Base-by-base conservation (phyloP, 2,797 vertebrate genomes). In the Amblyraja radiata region DNA sequence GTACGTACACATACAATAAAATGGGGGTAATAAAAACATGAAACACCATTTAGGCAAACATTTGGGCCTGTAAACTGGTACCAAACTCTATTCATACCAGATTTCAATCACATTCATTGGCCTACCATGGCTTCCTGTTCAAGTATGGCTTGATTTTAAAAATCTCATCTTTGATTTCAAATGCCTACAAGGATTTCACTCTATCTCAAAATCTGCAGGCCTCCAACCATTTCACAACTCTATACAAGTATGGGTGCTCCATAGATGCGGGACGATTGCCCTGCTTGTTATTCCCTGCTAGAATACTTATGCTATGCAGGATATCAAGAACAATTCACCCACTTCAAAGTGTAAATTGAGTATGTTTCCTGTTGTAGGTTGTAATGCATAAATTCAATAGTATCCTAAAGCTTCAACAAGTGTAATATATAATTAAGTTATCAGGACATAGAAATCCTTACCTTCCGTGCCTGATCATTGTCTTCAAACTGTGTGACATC, bases 401-500 rank as follows among this genome's bases (percentile, higher is more conserved):
- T 6, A 74, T 39, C 39, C 71, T 54, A 16, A 71, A 14, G 25
- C 36, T 23, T 14, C 39, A 74, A 74, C 90, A 73, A 71, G 68
- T 39, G 21, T 46, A 91, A 91, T 8, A 39, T 68, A 25, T 73
- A 39, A 74, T n/a, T 28, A 54, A 81, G 61, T 36, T 6, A 80
- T 25, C 46, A 83, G 28, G 25, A 16, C 23, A 28, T 2, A 63
- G 46, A 93, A 93, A 0, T 8, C 54, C 71, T 3, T 96, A 98
- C 97, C 97, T 97, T 98, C 96, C 97, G 96, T 93, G 97, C 98
- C 97, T 99, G 98, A 95, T 99, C 98, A 6, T 98, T 98, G 95
- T 99, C 98, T 95, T 99, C 98, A 16, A 98, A 94, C 94, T 98
- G 98, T 23, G 96, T 95, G 90, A 99, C 95, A 90, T 99, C 98